Evolutionary conservation across 2,888 invertebrate genomes (phyloP), one percentile per base, ranked within the genome.

Genomic region (Tigriopus californicus): DNA sequence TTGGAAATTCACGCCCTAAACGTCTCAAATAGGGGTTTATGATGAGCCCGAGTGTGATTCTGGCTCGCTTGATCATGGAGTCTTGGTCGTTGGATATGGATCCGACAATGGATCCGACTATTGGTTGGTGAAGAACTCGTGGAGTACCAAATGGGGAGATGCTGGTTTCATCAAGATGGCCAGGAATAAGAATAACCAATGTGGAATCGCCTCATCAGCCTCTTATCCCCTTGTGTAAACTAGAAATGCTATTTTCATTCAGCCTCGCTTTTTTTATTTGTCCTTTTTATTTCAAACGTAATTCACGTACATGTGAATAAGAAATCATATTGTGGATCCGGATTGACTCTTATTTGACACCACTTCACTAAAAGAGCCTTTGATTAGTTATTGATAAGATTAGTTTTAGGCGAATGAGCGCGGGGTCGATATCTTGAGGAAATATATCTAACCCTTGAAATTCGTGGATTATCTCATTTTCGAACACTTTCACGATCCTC

Each of bases 51-150:
- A 79, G 54, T 94, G 92, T 74, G 69, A 69, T 60, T 80, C 82
- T 65, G 66, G 73, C 5, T 72, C 77, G 62, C 75, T 92, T 46
- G 89, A 92, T 73, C 92, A 92, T 67, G 92, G 87, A 63, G 87
- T 89, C 18, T 70, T 88, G 65, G 80, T 79, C 62, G 85, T 88
- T 18, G 89, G 88, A 0, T 89, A 87, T 72, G 88, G 87, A 65
- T 78, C 81, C 3, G 62, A 66, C 1, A 79, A 80, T 65, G 77
- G 79, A 64, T 67, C 68, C 6, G 84, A 85, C 70, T 88, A 83
- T 71, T 89, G 86, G 85, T 73, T 88, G 25, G 84, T 89, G 61
- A 89, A 89, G 75, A 89, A 89, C 74, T 86, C 86, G 55, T 87
- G 85, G 85, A 80, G 83, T 13, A 71, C 74, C 63, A 69, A 73